These are phyloP conservation scores for Guaruba guarouba DNA, from an alignment of 2,113 vertebrate genomes.

Conservation along the genomic window DNA sequence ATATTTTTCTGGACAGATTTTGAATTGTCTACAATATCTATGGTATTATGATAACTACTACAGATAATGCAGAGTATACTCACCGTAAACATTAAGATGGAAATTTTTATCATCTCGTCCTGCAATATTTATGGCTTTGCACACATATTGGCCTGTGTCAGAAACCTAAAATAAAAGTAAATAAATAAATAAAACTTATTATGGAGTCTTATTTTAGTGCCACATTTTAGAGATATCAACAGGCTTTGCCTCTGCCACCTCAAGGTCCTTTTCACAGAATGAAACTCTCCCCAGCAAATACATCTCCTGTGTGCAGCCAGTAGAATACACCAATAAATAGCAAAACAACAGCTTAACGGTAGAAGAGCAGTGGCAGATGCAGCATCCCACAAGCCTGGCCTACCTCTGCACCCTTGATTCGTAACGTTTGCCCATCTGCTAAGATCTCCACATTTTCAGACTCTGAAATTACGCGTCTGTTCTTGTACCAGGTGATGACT, in stretches of 20 bases:
- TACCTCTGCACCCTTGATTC: constrained; percentile 86
- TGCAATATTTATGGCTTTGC: constrained; percentile 92
- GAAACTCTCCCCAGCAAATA: not conserved
- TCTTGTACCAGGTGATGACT: constrained; percentile 92
- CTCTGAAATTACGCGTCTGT: constrained; percentile 76
- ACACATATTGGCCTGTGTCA: constrained; percentile 94
- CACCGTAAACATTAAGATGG: constrained; percentile 93
- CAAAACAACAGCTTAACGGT: not conserved
- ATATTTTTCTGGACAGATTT: not conserved
- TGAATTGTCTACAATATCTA: not conserved
- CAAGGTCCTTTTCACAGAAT: not conserved
- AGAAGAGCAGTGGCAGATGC: not conserved
- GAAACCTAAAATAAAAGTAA: constrained; percentile 83
- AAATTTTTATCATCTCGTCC: constrained; percentile 95
- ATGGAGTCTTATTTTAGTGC: not conserved
- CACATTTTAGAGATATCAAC: not conserved
- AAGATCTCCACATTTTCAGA: constrained; percentile 75
- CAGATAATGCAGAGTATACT: constrained; percentile 6
- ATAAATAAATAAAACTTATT: not conserved
- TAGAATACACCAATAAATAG: not conserved
- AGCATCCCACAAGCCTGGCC: not conserved
- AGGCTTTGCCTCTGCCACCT: not conserved
- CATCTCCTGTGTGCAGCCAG: rapidly evolving
- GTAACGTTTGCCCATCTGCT: constrained; percentile 81
- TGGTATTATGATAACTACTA: not conserved